These are phyloP conservation scores for Muscidifurax raptorellus DNA, from an alignment of 1,140 invertebrate genomes.

Conservation along the genomic window DNA sequence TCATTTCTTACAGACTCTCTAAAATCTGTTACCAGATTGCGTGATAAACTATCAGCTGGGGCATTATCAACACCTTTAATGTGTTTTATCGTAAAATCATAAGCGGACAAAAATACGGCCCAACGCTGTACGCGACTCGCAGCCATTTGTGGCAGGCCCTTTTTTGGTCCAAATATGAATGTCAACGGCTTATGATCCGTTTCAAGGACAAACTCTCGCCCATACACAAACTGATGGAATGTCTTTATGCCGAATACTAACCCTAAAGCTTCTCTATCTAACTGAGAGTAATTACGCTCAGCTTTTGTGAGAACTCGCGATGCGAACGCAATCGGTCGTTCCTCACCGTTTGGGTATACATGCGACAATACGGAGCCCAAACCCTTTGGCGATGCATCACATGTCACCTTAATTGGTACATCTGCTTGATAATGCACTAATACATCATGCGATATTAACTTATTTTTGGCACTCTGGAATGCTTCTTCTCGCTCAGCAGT, in stretches of 20 bases:
- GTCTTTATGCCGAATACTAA: constrained; percentile 69
- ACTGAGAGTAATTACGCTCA: constrained; percentile 71
- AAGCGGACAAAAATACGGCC: no score
- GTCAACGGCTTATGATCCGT: constrained; percentile 74
- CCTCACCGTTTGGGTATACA: constrained; percentile 61
- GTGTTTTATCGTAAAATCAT: no score
- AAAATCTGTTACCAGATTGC: no score
- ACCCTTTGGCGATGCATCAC: constrained; percentile 74
- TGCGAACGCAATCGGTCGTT: constrained; percentile 72
- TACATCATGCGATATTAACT: constrained; percentile 47
- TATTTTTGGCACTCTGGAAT: constrained; percentile 34
- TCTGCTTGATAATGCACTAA: constrained; percentile 68
- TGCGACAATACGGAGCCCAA: constrained; percentile 75
- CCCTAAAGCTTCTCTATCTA: constrained; percentile 73
- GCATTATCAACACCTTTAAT: no score
- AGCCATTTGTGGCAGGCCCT: constrained; percentile 54
- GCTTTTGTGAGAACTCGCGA: constrained; percentile 68
- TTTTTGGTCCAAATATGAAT: constrained; percentile 68
- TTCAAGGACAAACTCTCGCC: constrained; percentile 38
- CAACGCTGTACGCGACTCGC: no score
- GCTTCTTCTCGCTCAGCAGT: not conserved
- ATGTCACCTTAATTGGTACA: constrained; percentile 67
- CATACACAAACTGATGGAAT: not conserved
- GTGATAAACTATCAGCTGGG: no score
- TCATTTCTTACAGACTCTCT: no score